A percentile compares a stretch with the other conserved stretches of the same genome.
Conservation (phyloP, 2,113 vertebrate genomes). For the Petromus typicus region DNA sequence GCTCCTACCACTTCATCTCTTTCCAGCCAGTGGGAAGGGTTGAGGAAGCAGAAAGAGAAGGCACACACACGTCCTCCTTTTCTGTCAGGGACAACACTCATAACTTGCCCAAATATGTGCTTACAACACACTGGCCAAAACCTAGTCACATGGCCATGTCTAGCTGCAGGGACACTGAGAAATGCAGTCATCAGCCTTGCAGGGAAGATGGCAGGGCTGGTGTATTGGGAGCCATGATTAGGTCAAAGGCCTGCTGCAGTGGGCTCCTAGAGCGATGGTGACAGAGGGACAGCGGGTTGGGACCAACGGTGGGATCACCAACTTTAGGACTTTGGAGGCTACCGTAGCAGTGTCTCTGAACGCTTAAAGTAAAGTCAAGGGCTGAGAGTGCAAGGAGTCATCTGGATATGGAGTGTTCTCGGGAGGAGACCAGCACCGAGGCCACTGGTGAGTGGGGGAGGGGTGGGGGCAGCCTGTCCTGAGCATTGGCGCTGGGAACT, state of each 20-base stretch:
- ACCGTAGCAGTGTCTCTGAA: not conserved
- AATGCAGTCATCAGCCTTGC: not conserved
- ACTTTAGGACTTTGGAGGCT: not conserved
- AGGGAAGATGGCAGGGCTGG: not conserved
- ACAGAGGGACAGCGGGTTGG: not conserved
- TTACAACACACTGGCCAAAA: not conserved
- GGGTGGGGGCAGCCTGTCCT: not conserved
- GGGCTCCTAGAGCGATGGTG: not conserved
- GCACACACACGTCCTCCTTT: not conserved
- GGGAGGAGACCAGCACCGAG: no score
- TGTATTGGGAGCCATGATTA: not conserved
- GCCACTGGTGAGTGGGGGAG: no score
- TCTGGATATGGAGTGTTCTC: no score
- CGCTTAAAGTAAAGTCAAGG: not conserved
- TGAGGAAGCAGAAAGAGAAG: not conserved
- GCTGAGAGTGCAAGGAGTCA: not conserved
- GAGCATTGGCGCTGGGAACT: not conserved
- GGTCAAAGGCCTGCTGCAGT: not conserved
- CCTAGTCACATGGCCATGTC: not conserved
- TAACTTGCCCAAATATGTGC: not conserved
- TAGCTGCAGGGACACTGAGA: not conserved
- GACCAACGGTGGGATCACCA: not conserved
- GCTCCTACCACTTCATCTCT: not conserved
- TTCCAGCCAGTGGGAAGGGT: not conserved
- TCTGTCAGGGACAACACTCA: not conserved